A percentile compares a stretch with the other conserved stretches of the same genome.
Conservation (phyloP, 2,888 invertebrate species). For the Diarsia mendica region DNA sequence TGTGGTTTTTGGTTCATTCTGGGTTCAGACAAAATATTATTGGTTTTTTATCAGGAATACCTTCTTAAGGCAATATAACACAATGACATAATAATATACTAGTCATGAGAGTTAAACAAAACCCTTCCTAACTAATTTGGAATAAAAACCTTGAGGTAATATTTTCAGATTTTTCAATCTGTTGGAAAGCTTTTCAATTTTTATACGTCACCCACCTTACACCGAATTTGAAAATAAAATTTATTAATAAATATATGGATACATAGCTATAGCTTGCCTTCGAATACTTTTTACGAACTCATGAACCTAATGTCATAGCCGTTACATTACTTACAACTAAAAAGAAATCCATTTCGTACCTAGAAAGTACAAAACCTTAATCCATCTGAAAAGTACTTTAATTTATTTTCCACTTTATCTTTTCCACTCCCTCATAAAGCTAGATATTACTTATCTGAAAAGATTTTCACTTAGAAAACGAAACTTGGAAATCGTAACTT, state of each 20-base stretch:
- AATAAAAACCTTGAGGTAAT: neutral
- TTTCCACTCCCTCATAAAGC: constrained; percentile 32
- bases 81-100: too few species aligned
- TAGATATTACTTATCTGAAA: constrained; percentile 46
- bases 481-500: constrained; percentile 30
- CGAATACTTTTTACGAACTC: constrained; percentile 2
- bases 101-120: too few species aligned
- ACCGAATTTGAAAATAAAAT: neutral
- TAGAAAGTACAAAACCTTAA: constrained; percentile 23
- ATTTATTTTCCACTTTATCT: constrained; percentile 42
- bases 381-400: constrained; percentile 38
- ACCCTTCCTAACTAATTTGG: neutral
- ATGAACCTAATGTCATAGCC: constrained; percentile 18
- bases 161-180: neutral
- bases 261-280: too few species aligned
- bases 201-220: neutral
- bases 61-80: too few species aligned
- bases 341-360: constrained; percentile 23
- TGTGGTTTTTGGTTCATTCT: too few species aligned
- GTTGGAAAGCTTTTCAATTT: neutral
- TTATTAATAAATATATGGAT: neutral
- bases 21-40: too few species aligned
- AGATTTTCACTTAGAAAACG: constrained; percentile 47
- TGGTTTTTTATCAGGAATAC: neutral
- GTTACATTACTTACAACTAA: constrained; percentile 28